These are phyloP conservation scores for Platorchestia sp. DNA, from an alignment of 1,140 invertebrate genomes.

Conservation along the genomic window DNA sequence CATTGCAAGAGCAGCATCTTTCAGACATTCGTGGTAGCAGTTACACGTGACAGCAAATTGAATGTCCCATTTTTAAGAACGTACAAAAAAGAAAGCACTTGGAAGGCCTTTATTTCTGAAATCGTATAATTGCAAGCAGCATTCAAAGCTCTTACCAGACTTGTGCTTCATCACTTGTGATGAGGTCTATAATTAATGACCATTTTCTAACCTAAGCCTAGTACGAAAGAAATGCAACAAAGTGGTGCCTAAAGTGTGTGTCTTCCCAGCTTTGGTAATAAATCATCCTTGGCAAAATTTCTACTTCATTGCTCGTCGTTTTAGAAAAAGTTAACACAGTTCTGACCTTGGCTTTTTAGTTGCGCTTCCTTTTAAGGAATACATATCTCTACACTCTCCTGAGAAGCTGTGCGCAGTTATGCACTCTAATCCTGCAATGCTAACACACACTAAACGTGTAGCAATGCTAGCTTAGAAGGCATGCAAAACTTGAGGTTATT, in stretches of 20 bases:
- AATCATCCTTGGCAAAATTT: background rate
- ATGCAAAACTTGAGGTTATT: background rate
- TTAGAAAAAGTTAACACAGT: background rate
- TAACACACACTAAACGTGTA: background rate
- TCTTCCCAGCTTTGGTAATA: background rate
- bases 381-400: background rate
- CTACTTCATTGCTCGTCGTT: background rate
- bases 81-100: background rate
- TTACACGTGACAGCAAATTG: too few species aligned
- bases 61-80: too few species aligned
- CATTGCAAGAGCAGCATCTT: too few species aligned
- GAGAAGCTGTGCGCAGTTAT: background rate
- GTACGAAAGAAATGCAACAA: too few species aligned
- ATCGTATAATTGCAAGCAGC: background rate
- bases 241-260: too few species aligned
- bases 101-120: background rate
- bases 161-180: background rate
- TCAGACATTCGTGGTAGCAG: too few species aligned
- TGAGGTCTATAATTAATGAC: background rate
- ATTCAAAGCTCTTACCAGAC: background rate
- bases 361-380: background rate
- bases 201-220: too few species aligned
- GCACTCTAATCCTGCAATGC: background rate
- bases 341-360: background rate
- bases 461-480: background rate